Conservation (phyloP, 2,888 invertebrate species). For the Orchestes rusci region DNA sequence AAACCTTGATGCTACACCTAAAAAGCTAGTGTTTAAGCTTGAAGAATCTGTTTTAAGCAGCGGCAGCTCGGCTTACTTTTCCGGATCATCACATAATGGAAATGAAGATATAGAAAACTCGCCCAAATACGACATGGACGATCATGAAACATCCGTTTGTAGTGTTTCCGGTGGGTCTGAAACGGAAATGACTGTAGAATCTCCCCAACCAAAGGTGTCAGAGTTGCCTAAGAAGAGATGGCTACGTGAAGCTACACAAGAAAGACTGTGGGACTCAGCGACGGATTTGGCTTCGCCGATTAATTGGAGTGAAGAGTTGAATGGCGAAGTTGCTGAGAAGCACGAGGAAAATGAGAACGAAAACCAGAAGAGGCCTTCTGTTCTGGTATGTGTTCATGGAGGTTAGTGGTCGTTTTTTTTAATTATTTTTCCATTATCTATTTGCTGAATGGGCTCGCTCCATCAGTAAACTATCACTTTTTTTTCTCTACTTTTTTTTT, state of each 20-base stretch:
- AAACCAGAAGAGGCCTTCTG: constrained; percentile 50
- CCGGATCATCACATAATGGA: constrained; percentile 30
- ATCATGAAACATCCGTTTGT: constrained; percentile 29
- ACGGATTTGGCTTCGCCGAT: constrained; percentile 49
- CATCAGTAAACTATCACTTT: no score
- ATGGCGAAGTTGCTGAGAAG: constrained; percentile 11
- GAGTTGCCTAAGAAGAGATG: constrained; percentile 53
- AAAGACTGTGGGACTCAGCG: constrained; percentile 38
- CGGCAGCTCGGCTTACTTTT: constrained; percentile 30
- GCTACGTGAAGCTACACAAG: constrained; percentile 48
- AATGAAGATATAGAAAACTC: constrained; percentile 28
- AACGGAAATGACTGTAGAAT: constrained; percentile 23
- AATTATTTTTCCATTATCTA: neutral
- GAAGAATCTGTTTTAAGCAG: constrained; percentile 30
- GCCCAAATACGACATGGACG: constrained; percentile 33
- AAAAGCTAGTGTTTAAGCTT: constrained; percentile 31
- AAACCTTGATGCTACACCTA: constrained; percentile 33
- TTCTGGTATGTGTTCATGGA: constrained; percentile 46
- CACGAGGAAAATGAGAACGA: constrained; percentile 8
- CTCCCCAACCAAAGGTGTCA: constrained; percentile 27
- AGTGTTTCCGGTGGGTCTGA: constrained; percentile 31
- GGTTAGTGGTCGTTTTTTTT: constrained; percentile 26
- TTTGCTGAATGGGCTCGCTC: neutral
- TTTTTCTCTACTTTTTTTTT: constrained; percentile 1
- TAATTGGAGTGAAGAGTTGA: constrained; percentile 42